Percentiles rank a stretch among this genome's conserved stretches.
Conservation (phyloP, 2,797 vertebrate genomes). For the Helostoma temminkii region DNA sequence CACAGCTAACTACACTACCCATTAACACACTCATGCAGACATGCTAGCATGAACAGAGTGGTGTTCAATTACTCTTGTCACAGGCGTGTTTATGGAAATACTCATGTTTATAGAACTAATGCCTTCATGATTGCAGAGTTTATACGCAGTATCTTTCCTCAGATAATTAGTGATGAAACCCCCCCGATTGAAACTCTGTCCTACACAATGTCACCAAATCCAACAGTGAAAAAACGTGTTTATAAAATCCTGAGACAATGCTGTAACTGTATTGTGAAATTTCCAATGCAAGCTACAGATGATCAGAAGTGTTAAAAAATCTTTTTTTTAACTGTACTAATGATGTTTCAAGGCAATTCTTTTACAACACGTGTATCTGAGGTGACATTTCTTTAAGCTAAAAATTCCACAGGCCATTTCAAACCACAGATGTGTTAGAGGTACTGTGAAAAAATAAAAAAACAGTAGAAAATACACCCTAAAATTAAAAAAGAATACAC, state of each 20-base stretch:
- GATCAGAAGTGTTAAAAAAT: background rate
- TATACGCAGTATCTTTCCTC: slow-evolving; percentile 33
- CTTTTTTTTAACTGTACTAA: background rate
- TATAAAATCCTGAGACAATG: slow-evolving; percentile 21
- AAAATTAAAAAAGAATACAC: background rate
- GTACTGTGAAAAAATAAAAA: background rate
- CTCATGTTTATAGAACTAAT: slow-evolving; percentile 59
- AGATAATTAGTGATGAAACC: slow-evolving; percentile 45
- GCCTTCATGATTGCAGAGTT: slow-evolving; percentile 45
- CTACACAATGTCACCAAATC: slow-evolving; percentile 28
- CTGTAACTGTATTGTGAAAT: slow-evolving; percentile 12
- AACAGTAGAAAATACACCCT: background rate
- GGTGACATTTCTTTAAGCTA: slow-evolving; percentile 11
- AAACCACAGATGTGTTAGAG: slow-evolving; percentile 1
- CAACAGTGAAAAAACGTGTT: slow-evolving; percentile 28
- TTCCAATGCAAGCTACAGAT: background rate
- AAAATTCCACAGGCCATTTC: background rate
- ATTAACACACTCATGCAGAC: slow-evolving; percentile 56
- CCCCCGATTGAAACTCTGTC: slow-evolving; percentile 16
- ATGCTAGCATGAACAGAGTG: slow-evolving; percentile 16
- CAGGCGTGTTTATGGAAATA: slow-evolving; percentile 67
- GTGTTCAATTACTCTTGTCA: slow-evolving; percentile 66
- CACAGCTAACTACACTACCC: slow-evolving; percentile 34
- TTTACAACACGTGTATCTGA: slow-evolving; percentile 12
- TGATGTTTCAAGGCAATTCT: slow-evolving; percentile 15